Conservation (phyloP, 2,888 invertebrate genomes). For the Alitta virens region DNA sequence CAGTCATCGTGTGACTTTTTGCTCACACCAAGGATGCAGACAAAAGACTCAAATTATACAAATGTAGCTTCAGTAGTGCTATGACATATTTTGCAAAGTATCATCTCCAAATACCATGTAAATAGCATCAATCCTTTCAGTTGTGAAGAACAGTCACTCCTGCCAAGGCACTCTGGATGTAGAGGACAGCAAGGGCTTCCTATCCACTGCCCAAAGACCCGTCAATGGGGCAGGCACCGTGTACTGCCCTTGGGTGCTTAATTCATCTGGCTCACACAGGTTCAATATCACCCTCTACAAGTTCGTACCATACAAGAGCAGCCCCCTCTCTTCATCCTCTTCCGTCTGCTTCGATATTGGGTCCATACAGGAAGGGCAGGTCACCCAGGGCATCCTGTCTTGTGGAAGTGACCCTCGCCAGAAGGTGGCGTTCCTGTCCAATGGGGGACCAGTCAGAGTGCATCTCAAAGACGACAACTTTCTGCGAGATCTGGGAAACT, state of each 20-base stretch:
- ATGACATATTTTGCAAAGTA: too few species aligned
- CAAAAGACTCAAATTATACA: too few species aligned
- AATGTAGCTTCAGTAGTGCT: too few species aligned
- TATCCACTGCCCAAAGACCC: neutral
- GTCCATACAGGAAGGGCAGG: conserved; percentile 1
- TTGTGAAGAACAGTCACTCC: too few species aligned
- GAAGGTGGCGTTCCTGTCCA: conserved; percentile 12
- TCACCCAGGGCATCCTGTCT: conserved; percentile 1
- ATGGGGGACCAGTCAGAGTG: conserved; percentile 7
- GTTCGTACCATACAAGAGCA: neutral
- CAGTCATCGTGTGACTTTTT: too few species aligned
- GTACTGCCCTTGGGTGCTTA: conserved; percentile 6
- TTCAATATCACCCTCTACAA: conserved; percentile 10
- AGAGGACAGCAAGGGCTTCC: neutral
- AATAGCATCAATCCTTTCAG: too few species aligned
- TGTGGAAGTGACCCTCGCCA: conserved; percentile 3
- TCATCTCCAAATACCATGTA: too few species aligned
- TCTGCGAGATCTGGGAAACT: conserved; percentile 6
- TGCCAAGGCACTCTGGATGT: too few species aligned
- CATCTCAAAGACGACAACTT: conserved; percentile 10
- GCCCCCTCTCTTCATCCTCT: conserved; percentile 2
- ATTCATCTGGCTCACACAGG: neutral
- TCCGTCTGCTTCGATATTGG: conserved; percentile 8
- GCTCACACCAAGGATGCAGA: too few species aligned
- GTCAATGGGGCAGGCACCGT: conserved; percentile 1